Conservation (phyloP, 2,888 invertebrate genomes). For the Caenorhabditis macrosperma region DNA sequence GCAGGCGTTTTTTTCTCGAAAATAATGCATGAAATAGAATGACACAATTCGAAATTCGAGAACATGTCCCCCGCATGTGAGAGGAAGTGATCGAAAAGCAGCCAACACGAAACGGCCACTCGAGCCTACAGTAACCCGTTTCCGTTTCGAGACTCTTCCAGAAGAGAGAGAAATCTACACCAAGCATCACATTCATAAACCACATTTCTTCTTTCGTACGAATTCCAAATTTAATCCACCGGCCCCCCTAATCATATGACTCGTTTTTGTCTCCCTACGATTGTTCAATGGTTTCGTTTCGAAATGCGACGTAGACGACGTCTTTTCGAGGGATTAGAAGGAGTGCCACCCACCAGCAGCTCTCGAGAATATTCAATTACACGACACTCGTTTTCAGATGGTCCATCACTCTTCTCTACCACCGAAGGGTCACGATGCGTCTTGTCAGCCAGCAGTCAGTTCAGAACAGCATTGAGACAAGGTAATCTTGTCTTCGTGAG, state of each 20-base stretch:
- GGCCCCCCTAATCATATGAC: conserved; percentile 10
- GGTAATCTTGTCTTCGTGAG: no score
- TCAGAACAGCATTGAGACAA: conserved; percentile 56
- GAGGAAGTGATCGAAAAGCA: not conserved
- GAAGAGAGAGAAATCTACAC: not conserved
- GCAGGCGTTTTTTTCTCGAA: not conserved
- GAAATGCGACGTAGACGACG: conserved; percentile 21
- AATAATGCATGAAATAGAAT: not conserved
- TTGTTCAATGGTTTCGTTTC: conserved; percentile 22
- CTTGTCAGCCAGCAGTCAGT: conserved; percentile 42
- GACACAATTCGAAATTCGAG: conserved; percentile 11
- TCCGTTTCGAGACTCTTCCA: conserved; percentile 1
- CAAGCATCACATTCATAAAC: not conserved
- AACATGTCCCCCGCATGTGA: not conserved
- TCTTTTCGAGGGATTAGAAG: conserved; percentile 20
- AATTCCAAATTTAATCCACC: not conserved
- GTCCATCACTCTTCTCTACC: conserved; percentile 67
- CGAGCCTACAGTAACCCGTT: not conserved
- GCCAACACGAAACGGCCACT: no score
- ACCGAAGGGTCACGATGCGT: conserved; percentile 61
- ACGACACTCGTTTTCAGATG: conserved; percentile 61
- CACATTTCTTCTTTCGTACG: not conserved
- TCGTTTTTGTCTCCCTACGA: conserved; percentile 15
- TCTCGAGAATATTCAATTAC: conserved; percentile 31
- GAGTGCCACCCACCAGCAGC: conserved; percentile 5